Evolutionary conservation across 2,888 invertebrate species (phyloP), one percentile per base, ranked within the genome.

Genomic region (Lasioglossum villosulum): DNA sequence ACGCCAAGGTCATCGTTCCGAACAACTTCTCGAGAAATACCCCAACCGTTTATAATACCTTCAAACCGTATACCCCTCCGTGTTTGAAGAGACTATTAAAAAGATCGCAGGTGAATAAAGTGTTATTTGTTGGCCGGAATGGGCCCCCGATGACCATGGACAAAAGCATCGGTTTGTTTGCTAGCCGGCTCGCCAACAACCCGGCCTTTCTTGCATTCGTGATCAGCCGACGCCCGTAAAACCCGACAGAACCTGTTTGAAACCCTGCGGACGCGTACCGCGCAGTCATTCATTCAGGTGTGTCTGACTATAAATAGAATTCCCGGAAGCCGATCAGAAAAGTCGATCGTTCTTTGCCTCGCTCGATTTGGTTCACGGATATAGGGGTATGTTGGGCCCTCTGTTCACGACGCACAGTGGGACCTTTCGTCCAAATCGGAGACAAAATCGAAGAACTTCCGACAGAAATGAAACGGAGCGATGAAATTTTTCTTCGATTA

Each of bases 261-360:
- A 83, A 89, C 80, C 75, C 85, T 48, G 80, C 72, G 76, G 83
- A 89, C 88, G 75, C 77, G 71, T 77, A 73, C 79, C 48, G 42
- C 78, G 80, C 71, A 79, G 79, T 84, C 90, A 68, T 84, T 88
- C 89, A 90, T 90, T 89, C 89, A 90, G 91, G 91, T 91, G 88
- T 89, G 86, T 68, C 81, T 45, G 66, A 82, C 91, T 94, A 93
- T 93, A 94, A 94, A 94, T 94, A 94, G 92, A 91, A 89, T 93
- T 94, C 93, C 92, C 92, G 92, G 93, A 94, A 94, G 92, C 88
- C 91, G 89, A 90, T 89, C 90, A 87, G 89, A 88, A 88, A 90
- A 90, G 86, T 85, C 91, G 89, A 91, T 89, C 89, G 84, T 87
- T 82, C 80, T 56, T 75, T 70, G 77, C 34, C 37, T 68, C 66